A percentile compares a stretch with the other conserved stretches of the same genome.
phyloP scores from a whole-genome alignment of 2,113 vertebrate species.

The Aplodontia rufa region DNA sequence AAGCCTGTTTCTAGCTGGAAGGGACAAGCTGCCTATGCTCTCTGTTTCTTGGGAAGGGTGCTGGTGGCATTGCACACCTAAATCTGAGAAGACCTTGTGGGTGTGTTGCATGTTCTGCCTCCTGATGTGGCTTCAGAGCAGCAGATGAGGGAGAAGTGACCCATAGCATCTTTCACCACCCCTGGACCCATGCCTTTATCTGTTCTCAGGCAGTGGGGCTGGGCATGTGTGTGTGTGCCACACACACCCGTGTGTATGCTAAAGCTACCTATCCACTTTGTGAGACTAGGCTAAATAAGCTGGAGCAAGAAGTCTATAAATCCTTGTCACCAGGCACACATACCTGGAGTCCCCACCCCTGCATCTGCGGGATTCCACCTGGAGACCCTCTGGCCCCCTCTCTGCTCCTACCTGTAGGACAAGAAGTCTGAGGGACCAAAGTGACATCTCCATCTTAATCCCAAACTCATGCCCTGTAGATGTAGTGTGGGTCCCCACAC shows the following conservation, averaged over 20 bases:
- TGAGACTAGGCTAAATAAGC: not conserved
- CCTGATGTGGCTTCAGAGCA: not conserved
- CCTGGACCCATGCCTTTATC: rapidly evolving
- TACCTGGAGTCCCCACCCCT: not conserved
- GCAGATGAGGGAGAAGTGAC: not conserved
- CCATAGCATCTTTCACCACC: rapidly evolving
- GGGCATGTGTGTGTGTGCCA: not conserved
- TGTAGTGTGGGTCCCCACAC: too few relatives aligned
- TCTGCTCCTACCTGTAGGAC: not conserved
- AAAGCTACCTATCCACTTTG: not conserved
- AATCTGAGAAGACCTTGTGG: rapidly evolving
- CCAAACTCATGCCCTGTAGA: not conserved
- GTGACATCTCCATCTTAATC: not conserved
- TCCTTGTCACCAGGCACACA: rapidly evolving
- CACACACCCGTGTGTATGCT: not conserved
- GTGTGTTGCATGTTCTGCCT: not conserved
- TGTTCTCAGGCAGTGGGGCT: not conserved
- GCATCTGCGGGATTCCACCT: too few relatives aligned
- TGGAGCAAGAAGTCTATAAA: not conserved
- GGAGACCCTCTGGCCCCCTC: not conserved
- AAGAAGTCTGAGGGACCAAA: not conserved
- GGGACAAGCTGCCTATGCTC: not conserved
- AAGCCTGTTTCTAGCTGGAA: not conserved
- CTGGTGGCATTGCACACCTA: rapidly evolving
- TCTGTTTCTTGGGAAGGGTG: not conserved